Base-by-base conservation (phyloP, 2,888 invertebrate genomes). In the Oeneis ivallda region DNA sequence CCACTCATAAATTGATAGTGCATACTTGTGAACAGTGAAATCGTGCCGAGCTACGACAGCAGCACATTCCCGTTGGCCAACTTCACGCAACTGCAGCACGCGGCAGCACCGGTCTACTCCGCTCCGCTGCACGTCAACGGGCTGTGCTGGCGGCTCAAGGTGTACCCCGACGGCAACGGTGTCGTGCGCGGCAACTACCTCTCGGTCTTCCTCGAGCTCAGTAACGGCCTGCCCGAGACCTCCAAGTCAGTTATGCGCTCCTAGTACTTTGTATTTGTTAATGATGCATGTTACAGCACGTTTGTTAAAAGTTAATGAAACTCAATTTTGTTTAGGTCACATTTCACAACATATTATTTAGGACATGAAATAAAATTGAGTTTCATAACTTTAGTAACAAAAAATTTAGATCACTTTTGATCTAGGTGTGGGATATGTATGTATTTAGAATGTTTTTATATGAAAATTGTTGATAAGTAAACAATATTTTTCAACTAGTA, bases 81-180 rank as follows among this genome's bases (percentile, higher is more conserved):
- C 81, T 98, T 98, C 87, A 95, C 95, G 17, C 95, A 95, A 75
- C 92, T 98, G 60, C 97, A 97, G 79, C 94, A 96, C 77, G 96
- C 97, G 79, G 98, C 97, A 7, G 97, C 97, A 80, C 98, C 98
- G 0, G 97, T 98, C 10, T 98, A 98, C 89, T 98, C 98, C 17
- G 95, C 96, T 2, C 96, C 97, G 6, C 90, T 98, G 50, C 96
- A 96, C 82, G 96, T 97, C 61, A 96, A 97, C 84, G 98, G 98
- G 0, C 93, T 98, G 9, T 96, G 96, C 79, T 98, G 98, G 98
- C 93, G 98, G 58, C 93, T 98, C 34, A 98, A 98, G 92, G 96
- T 97, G 19, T 96, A 96, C 87, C 96, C 97, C 19, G 97, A 98
- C 89, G 98, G 98, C 1, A 98, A 98, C 83, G 98, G 98, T 13